phyloP scores from a whole-genome alignment of 2,113 vertebrate genomes.

The Halichoerus grypus region DNA sequence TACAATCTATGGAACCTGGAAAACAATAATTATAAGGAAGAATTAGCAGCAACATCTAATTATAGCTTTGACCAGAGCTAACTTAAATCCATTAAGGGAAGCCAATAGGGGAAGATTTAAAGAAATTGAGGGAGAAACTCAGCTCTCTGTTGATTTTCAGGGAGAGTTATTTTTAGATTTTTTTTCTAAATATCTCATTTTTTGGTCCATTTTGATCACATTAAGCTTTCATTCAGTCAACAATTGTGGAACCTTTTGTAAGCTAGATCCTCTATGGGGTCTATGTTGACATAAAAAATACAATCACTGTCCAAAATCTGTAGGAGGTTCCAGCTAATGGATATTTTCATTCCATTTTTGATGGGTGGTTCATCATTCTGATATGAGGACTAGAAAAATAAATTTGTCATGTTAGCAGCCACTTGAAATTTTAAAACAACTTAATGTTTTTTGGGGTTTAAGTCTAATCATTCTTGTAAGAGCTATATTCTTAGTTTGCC shows the following conservation, averaged over 20 bases:
- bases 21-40: conserved; percentile 66
- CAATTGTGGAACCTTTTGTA: neutral
- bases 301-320: neutral
- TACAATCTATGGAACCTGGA: conserved; percentile 93
- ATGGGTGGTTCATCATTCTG: neutral
- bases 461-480: neutral
- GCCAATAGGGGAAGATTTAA: neutral
- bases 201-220: neutral
- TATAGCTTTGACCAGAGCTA: neutral
- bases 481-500: neutral
- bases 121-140: neutral
- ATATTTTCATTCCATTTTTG: neutral
- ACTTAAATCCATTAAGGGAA: neutral
- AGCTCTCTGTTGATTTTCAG: neutral
- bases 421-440: neutral
- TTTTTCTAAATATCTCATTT: neutral
- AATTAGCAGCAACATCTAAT: neutral
- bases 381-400: neutral
- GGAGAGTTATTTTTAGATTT: neutral
- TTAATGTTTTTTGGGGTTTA: neutral
- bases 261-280: neutral
- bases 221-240: neutral
- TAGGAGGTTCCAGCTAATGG: neutral
- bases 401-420: neutral
- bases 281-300: neutral